phyloP scores from a whole-genome alignment of 2,113 vertebrate species.

The Orcinus orca region DNA sequence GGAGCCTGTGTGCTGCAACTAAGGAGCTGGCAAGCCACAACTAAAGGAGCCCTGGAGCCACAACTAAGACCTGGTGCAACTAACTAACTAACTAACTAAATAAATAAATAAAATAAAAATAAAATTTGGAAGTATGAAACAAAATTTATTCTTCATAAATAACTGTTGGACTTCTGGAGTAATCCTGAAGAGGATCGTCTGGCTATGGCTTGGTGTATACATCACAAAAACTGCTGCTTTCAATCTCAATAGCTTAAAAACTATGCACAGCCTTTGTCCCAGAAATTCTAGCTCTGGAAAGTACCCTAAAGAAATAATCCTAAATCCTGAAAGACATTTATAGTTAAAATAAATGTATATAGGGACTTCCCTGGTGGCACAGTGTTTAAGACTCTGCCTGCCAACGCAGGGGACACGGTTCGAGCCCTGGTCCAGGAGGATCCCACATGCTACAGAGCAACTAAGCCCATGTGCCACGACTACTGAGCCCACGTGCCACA shows the following conservation, averaged over 20 bases:
- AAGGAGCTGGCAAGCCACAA: too few species aligned
- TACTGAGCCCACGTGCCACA: too few species aligned
- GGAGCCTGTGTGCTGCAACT: too few species aligned
- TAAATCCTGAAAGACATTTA: background rate
- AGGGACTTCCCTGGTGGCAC: too few species aligned
- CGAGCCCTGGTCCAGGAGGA: too few species aligned
- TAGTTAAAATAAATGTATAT: background rate
- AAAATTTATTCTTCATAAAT: background rate
- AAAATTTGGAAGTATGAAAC: background rate
- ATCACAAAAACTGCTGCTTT: background rate
- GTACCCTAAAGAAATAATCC: background rate
- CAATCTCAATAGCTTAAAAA: background rate
- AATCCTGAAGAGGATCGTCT: background rate
- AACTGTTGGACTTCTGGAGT: background rate
- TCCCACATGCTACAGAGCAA: too few species aligned
- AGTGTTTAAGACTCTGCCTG: too few species aligned
- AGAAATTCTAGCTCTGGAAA: constrained; percentile 34
- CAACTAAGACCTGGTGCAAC: too few species aligned
- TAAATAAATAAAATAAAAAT: background rate
- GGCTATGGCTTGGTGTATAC: background rate
- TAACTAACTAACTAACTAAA: too few species aligned
- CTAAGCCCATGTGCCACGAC: too few species aligned
- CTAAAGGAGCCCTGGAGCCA: too few species aligned
- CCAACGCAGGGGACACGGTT: too few species aligned
- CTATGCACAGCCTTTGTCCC: background rate